Evolutionary conservation across 2,113 vertebrate genomes (phyloP).

Genomic region (Gyps fulvus): DNA sequence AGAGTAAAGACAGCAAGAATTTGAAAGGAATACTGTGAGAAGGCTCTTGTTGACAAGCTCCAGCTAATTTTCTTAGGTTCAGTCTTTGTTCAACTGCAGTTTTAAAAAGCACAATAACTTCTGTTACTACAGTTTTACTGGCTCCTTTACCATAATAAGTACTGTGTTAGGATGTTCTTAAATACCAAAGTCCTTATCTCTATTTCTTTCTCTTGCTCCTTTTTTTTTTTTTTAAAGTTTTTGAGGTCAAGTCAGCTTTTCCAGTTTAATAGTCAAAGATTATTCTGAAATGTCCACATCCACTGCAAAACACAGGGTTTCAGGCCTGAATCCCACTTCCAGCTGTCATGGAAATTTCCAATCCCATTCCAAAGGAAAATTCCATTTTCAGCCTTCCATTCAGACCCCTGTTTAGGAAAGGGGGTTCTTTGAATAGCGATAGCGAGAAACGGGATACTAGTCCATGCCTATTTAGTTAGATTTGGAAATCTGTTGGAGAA

Average conservation of each 20-base stretch:
- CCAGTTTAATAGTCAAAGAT: constrained; percentile 20
- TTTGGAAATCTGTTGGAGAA: neutral
- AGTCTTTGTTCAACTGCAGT: neutral
- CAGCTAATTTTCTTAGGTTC: neutral
- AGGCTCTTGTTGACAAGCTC: neutral
- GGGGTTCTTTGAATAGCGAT: neutral
- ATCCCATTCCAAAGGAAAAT: constrained; percentile 16
- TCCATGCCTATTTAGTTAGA: neutral
- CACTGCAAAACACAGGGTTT: constrained; percentile 7
- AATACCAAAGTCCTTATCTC: neutral
- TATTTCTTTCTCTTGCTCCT: neutral
- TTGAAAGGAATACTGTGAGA: neutral
- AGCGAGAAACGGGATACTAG: neutral
- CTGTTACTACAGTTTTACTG: neutral
- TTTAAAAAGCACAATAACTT: neutral
- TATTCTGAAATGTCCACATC: neutral
- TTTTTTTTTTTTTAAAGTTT: neutral
- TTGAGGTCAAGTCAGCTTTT: constrained; percentile 34
- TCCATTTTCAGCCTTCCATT: constrained; percentile 11
- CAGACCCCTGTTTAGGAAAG: neutral
- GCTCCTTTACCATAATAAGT: neutral
- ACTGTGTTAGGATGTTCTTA: neutral
- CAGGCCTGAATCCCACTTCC: neutral
- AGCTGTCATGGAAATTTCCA: constrained; percentile 53
- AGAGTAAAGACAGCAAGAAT: neutral